Evolutionary conservation across 1,140 invertebrate species (phyloP).

Genomic region (Drosophila repleta): DNA sequence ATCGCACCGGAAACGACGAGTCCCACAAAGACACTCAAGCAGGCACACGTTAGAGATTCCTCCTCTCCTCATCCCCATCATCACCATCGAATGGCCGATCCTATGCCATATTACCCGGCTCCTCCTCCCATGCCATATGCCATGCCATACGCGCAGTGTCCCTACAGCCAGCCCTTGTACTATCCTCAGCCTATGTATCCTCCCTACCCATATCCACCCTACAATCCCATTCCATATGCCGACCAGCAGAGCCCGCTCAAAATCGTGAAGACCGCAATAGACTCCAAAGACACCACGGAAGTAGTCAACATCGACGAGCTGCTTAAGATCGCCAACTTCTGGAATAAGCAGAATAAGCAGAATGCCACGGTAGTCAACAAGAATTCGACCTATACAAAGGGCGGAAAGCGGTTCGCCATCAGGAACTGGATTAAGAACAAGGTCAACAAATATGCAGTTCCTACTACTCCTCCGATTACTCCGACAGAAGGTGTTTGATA

Average conservation of each 20-base stretch:
- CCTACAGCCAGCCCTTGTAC: conserved; percentile 32
- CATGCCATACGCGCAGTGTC: conserved; percentile 14
- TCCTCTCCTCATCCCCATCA: not conserved
- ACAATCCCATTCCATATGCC: not conserved
- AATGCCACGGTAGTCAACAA: not conserved
- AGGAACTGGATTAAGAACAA: conserved; percentile 30
- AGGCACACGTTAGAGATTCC: conserved; percentile 1
- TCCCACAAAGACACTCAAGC: conserved; percentile 2
- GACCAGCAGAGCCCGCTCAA: not conserved
- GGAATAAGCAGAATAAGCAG: conserved; percentile 16
- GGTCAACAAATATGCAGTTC: too few species aligned
- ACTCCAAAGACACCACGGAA: conserved; percentile 10
- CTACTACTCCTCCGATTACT: not conserved
- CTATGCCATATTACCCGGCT: conserved; percentile 15
- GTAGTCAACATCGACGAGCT: conserved; percentile 9
- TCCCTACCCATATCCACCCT: conserved; percentile 35
- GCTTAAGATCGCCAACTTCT: conserved; percentile 16
- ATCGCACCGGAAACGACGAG: not conserved
- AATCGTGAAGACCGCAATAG: not conserved
- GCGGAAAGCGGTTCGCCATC: conserved; percentile 8
- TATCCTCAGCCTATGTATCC: conserved; percentile 60
- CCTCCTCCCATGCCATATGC: conserved; percentile 20
- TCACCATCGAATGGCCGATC: not conserved
- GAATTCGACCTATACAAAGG: not conserved
- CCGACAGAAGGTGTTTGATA: too few species aligned